Percentiles rank a stretch among this genome's conserved stretches.
phyloP scores from a whole-genome alignment of 1,140 invertebrate genomes.

The Caenorhabditis brenneri region DNA sequence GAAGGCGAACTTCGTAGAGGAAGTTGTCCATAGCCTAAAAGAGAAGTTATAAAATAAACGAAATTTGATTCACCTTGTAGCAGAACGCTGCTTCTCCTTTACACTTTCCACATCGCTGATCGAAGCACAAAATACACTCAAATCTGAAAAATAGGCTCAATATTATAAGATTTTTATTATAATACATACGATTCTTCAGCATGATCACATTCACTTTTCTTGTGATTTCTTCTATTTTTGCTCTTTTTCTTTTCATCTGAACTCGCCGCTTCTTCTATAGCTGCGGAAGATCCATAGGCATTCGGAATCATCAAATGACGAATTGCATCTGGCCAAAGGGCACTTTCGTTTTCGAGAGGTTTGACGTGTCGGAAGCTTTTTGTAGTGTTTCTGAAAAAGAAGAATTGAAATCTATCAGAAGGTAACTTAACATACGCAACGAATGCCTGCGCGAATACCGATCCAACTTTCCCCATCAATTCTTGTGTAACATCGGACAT shows the following conservation, averaged over 20 bases:
- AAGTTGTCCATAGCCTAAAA: slow-evolving; percentile 3
- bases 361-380: slow-evolving; percentile 22
- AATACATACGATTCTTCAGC: not conserved
- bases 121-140: slow-evolving; percentile 25
- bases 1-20: slow-evolving; percentile 18
- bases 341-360: not conserved
- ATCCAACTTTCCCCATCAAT: not conserved
- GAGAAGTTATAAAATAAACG: not conserved
- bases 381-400: not conserved
- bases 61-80: not conserved
- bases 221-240: not conserved
- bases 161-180: not conserved
- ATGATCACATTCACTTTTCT: not conserved
- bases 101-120: not conserved
- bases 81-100: slow-evolving; percentile 16
- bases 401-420: not conserved
- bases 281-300: not conserved
- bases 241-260: not conserved
- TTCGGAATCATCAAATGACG: not conserved
- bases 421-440: not conserved
- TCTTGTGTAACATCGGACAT: not conserved
- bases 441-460: slow-evolving; percentile 1
- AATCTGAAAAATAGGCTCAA: not conserved
- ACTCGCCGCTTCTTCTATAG: not conserved
- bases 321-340: not conserved